Evolutionary conservation across 1,140 invertebrate species (phyloP).

Genomic region (Scylla paramamosain): DNA sequence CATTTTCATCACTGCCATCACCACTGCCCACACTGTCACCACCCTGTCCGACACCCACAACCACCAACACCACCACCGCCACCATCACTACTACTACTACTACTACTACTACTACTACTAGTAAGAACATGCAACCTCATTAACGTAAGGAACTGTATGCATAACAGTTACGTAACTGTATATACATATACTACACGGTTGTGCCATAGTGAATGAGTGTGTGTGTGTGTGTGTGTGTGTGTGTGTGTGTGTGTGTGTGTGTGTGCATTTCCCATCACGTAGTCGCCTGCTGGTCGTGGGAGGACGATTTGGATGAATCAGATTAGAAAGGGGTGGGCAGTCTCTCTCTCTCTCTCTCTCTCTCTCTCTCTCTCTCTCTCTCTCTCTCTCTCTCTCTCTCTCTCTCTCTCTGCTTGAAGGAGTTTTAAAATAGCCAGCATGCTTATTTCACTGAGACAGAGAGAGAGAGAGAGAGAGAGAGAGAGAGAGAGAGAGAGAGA

Average conservation of each 20-base stretch:
- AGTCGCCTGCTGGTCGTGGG: neutral
- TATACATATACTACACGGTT: neutral
- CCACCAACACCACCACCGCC: neutral
- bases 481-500: no score
- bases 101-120: neutral
- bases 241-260: constrained; percentile 1
- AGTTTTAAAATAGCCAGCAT: no score
- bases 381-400: neutral
- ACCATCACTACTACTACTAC: neutral
- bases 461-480: no score
- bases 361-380: constrained; percentile 7
- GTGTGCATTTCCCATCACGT: neutral
- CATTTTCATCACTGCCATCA: neutral
- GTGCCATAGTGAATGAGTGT: neutral
- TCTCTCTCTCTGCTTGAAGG: neutral
- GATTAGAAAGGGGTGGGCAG: neutral
- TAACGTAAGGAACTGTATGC: neutral
- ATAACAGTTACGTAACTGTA: neutral
- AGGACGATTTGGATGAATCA: neutral
- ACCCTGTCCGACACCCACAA: neutral
- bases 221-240: constrained; percentile 10
- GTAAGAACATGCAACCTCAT: neutral
- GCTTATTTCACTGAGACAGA: no score
- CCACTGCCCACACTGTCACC: neutral
- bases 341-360: constrained; percentile 21